A percentile compares a stretch with the other conserved stretches of the same genome.
Evolutionary conservation across 2,113 vertebrate species (phyloP).

Genomic region (Chlorocebus sabaeus): DNA sequence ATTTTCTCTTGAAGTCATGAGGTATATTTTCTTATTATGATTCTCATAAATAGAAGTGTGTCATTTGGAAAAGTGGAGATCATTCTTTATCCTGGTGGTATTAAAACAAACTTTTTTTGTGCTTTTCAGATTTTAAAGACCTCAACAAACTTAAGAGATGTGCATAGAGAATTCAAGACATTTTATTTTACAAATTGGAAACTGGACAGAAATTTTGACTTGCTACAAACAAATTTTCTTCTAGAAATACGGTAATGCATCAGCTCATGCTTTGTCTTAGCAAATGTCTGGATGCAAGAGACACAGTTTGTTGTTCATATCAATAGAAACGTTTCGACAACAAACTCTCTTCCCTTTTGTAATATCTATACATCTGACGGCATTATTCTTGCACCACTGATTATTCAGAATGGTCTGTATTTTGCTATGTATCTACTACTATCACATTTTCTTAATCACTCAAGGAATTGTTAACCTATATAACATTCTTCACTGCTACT

Average conservation of each 20-base stretch:
- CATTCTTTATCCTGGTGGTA: not conserved
- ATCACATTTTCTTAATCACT: not conserved
- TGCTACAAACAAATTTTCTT: slow-evolving; percentile 15
- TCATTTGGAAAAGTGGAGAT: not conserved
- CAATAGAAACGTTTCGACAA: not conserved
- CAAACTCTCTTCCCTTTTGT: not conserved
- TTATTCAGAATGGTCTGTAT: not conserved
- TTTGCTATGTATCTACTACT: not conserved
- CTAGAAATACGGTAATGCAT: not conserved
- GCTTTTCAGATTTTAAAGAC: slow-evolving; percentile 12
- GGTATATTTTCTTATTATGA: not conserved
- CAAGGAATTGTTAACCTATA: not conserved
- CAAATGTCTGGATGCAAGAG: not conserved
- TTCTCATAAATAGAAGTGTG: not conserved
- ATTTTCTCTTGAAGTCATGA: not conserved
- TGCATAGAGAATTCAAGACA: not conserved
- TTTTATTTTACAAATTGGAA: slow-evolving; percentile 15
- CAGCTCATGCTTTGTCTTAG: not conserved
- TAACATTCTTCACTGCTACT: not conserved
- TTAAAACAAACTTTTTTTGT: not conserved
- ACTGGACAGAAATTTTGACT: not conserved
- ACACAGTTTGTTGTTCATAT: not conserved
- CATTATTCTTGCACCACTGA: not conserved
- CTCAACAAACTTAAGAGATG: not conserved
- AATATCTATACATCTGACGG: not conserved